Conservation (phyloP, 2,888 invertebrate genomes). For the Agapostemon virescens region DNA sequence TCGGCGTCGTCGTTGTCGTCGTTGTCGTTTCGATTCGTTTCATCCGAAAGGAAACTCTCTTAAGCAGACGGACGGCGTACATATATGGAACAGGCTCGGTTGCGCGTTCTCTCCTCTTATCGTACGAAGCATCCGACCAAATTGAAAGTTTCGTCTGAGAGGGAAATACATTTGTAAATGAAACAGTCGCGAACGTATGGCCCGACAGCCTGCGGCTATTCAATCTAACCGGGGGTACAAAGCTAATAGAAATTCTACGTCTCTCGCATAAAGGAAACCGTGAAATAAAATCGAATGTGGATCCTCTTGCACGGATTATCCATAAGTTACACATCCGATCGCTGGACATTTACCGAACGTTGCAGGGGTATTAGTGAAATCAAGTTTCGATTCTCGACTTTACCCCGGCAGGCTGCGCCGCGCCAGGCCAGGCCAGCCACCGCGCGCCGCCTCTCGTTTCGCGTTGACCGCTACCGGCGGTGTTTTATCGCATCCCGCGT, state of each 20-base stretch:
- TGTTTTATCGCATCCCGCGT: not conserved
- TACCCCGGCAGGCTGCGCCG: not conserved
- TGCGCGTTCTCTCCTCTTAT: conserved; percentile 63
- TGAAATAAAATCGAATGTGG: conserved; percentile 75
- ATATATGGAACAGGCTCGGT: conserved; percentile 49
- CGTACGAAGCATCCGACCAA: conserved; percentile 75
- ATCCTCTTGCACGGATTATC: conserved; percentile 69
- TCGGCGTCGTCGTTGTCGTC: not conserved
- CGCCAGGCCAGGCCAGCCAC: too few species aligned
- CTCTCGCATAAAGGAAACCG: conserved; percentile 75
- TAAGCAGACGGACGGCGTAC: conserved; percentile 55
- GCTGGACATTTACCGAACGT: conserved; percentile 42
- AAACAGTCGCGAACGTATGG: conserved; percentile 78
- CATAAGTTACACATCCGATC: conserved; percentile 64
- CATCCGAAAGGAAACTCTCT: conserved; percentile 47
- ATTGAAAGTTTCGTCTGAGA: conserved; percentile 78
- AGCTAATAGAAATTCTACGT: conserved; percentile 76
- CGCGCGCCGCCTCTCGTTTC: not conserved
- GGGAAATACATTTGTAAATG: conserved; percentile 80
- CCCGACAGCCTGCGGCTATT: conserved; percentile 74
- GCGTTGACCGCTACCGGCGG: not conserved
- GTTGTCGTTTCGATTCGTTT: conserved; percentile 66
- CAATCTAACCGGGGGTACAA: conserved; percentile 75
- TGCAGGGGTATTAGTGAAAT: conserved; percentile 54
- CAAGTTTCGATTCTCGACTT: conserved; percentile 37